Base-by-base conservation (phyloP, 2,888 invertebrate species). In the Xanthia icteritia region DNA sequence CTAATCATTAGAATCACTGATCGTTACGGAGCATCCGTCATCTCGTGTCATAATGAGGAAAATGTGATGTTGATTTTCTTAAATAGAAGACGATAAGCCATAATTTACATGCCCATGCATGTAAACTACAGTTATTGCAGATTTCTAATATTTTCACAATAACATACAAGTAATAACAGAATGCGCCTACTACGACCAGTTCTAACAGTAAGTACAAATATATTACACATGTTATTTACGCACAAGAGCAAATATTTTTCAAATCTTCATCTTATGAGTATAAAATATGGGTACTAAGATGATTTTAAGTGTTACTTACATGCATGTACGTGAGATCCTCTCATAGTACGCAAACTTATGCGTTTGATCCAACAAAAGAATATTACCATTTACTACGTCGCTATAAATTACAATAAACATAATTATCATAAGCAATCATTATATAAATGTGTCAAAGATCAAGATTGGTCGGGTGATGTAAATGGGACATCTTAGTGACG, bases 401-500 rank as follows among this genome's bases (percentile, higher is more conserved):
- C 68, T 74, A 79, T 85, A 85, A 82, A 85, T 77, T 66, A 80
- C 66, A 23, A 80, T 83, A 79, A 84, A 84, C 83, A 82, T 75
- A 85, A 90, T 86, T 86, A 87, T 60, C 84, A 85, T 88, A 87
- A 78, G 78, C 80, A 88, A 86, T 77, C 73, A 81, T 84, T 71
- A 66, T 66, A 73, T 77, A 75, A 87, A 86, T 83, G 81, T 77
- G 82, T 81, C 88, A 87, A 90, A 89, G 88, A 89, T 89, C 90
- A 91, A 89, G 87, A 88, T 85, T 83, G 68, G 60, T 83, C 39
- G 69, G 67, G 74, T 76, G 71, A 51, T 63, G 73, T 76, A 65
- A 73, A 81, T 56, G 69, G 78, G 71, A 81, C 73, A 73, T 64
- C 45, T 72, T 68, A 45, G 51, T 87, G 68, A 76, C 56, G 66